Conservation (phyloP, 2,888 invertebrate species). For the Athalia circularis region DNA sequence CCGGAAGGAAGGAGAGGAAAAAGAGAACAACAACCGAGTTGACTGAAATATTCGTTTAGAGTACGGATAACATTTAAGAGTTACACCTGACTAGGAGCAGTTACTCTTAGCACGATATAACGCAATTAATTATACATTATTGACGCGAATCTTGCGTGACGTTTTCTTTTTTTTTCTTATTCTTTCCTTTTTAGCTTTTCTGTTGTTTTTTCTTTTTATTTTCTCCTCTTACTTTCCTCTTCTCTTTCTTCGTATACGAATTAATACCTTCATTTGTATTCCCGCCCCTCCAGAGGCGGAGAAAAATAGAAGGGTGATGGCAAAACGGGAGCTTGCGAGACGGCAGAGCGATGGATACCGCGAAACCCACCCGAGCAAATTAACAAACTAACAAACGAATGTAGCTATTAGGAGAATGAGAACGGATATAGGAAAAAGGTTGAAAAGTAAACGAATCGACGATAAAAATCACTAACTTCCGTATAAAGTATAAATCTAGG, state of each 20-base stretch:
- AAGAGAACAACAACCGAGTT: neutral
- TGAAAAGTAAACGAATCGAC: conserved; percentile 1
- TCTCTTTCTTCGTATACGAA: conserved; percentile 11
- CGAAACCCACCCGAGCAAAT: neutral
- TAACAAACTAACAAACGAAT: neutral
- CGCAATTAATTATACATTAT: conserved; percentile 44
- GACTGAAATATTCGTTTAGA: conserved; percentile 5
- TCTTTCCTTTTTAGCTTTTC: neutral
- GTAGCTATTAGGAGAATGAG: neutral
- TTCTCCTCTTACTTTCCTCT: neutral
- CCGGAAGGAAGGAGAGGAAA: no score
- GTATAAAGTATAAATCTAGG: neutral
- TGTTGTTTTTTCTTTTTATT: neutral
- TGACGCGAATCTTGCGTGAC: conserved; percentile 42
- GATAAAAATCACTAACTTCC: conserved; percentile 13
- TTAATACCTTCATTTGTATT: conserved; percentile 42
- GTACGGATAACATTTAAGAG: conserved; percentile 23
- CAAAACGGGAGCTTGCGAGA: neutral
- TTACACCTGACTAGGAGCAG: conserved; percentile 33
- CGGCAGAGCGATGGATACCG: neutral
- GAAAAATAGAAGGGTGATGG: neutral
- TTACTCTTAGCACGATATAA: conserved; percentile 33
- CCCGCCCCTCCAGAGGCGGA: neutral
- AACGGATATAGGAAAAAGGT: neutral
- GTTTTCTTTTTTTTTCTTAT: conserved; percentile 13